Evolutionary conservation across 2,888 invertebrate genomes (phyloP), one percentile per base, ranked within the genome.

Genomic region (Bedellia somnulentella): DNA sequence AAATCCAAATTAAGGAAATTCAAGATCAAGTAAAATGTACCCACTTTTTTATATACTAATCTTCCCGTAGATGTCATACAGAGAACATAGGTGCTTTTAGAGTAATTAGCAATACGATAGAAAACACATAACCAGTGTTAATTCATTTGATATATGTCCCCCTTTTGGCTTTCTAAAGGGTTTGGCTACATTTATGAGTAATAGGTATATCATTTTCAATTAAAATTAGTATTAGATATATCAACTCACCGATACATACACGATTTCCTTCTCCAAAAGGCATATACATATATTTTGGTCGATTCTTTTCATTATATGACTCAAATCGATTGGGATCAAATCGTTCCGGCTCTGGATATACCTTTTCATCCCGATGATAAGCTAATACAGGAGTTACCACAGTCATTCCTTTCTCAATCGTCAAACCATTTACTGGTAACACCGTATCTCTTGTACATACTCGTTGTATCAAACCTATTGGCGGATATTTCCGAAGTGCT

Each of bases 181-280:
- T n/a, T n/a, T n/a, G n/a, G n/a, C n/a, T n/a, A n/a, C n/a, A n/a
- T n/a, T n/a, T n/a, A n/a, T n/a, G n/a, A n/a, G n/a, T n/a, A n/a
- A n/a, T n/a, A n/a, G n/a, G n/a, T n/a, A n/a, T n/a, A n/a, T n/a
- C n/a, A n/a, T n/a, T n/a, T n/a, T n/a, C n/a, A n/a, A n/a, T n/a
- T 29, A 22, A 14, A 22, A 9, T 30, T 8, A 27, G 18, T 14
- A 3, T 5, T 5, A 10, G 13, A n/a, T 27, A 24, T 8, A 22
- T 8, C 11, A 13, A 35, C 58, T 57, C 46, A 77, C 78, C 78
- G 27, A 78, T 55, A 40, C 78, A 79, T 38, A 59, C 58, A 16
- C 78, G 52, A 25, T 73, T 70, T 24, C 78, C 78, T 42, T 67
- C 75, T 8, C 78, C 78, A 46, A 78, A 79, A 5, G 77, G 70